phyloP scores from a whole-genome alignment of 37 sponge, comb jelly and placozoan genomes.

The Diacarnus erythraeanus region DNA sequence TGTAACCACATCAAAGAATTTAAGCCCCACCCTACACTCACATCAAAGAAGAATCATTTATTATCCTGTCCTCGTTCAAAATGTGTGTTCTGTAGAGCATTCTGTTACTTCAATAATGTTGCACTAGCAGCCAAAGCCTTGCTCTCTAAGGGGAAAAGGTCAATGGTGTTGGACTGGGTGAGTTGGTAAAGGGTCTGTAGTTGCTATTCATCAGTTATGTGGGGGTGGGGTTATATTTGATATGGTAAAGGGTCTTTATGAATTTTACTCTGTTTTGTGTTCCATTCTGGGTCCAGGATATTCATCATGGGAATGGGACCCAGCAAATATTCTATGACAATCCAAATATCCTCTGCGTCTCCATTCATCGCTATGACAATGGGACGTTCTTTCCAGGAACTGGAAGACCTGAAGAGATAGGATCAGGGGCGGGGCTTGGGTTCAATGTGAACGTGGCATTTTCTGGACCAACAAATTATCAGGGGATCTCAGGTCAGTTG shows the following conservation, averaged over 20 bases:
- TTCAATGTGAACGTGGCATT: constrained; percentile 92
- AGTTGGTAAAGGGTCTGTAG: neutral
- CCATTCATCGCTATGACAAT: constrained; percentile 92
- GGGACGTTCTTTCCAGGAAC: constrained; percentile 94
- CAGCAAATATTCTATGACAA: constrained; percentile 92
- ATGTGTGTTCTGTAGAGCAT: constrained; percentile 64
- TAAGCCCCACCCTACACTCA: too few species aligned
- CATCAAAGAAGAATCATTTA: too few species aligned
- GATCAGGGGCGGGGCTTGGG: constrained; percentile 85
- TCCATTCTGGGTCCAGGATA: constrained; percentile 50
- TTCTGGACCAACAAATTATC: constrained; percentile 57
- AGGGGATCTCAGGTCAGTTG: constrained; percentile 42
- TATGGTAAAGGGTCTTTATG: neutral
- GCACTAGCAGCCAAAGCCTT: constrained; percentile 89
- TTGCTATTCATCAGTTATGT: neutral
- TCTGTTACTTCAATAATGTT: constrained; percentile 94
- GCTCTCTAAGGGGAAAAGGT: constrained; percentile 66
- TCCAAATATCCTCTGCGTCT: constrained; percentile 69
- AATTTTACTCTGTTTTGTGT: neutral
- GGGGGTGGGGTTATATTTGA: too few species aligned
- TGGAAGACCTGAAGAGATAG: constrained; percentile 82
- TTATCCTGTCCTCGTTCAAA: too few species aligned
- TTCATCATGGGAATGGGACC: constrained; percentile 93
- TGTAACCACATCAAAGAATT: too few species aligned
- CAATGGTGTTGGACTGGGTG: constrained; percentile 89